Conservation (phyloP, 2,888 invertebrate genomes). For the Eurois occulta region DNA sequence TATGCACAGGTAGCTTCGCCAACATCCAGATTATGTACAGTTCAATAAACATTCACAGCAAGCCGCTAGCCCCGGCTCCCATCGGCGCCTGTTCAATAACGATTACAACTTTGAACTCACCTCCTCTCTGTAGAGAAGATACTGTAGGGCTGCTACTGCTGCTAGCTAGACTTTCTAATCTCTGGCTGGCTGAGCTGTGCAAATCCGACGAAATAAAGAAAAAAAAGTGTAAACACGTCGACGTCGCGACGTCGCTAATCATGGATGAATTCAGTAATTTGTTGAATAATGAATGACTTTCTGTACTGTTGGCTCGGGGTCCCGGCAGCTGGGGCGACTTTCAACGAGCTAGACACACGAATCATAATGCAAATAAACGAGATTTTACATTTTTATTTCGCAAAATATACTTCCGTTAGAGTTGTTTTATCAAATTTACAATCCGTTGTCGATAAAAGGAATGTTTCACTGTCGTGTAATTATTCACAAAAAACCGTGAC, state of each 20-base stretch:
- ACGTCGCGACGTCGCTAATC: slow-evolving; percentile 31
- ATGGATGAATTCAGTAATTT: slow-evolving; percentile 51
- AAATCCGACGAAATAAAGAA: not conserved
- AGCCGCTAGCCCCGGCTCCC: slow-evolving; percentile 10
- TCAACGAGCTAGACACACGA: slow-evolving; percentile 3
- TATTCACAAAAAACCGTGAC: not conserved
- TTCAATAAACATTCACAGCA: slow-evolving; percentile 14
- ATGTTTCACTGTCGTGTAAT: not conserved
- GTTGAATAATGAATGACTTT: slow-evolving; percentile 59
- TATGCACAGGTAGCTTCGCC: not conserved
- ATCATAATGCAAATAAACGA: slow-evolving; percentile 34
- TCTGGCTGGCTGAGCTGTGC: not conserved
- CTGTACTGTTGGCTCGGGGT: slow-evolving; percentile 5
- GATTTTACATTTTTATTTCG: slow-evolving; percentile 37
- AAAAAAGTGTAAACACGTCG: slow-evolving; percentile 8
- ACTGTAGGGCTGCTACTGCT: not conserved
- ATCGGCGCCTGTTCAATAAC: not conserved
- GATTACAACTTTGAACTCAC: not conserved
- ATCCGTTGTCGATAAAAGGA: slow-evolving; percentile 9
- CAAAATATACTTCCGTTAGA: slow-evolving; percentile 21
- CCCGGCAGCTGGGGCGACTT: not conserved
- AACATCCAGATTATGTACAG: not conserved
- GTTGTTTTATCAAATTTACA: slow-evolving; percentile 27
- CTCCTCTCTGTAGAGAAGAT: not conserved
- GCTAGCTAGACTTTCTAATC: not conserved